A percentile compares a stretch with the other conserved stretches of the same genome.
phyloP scores from a whole-genome alignment of 2,888 invertebrate genomes.

The Andrena praecox region DNA sequence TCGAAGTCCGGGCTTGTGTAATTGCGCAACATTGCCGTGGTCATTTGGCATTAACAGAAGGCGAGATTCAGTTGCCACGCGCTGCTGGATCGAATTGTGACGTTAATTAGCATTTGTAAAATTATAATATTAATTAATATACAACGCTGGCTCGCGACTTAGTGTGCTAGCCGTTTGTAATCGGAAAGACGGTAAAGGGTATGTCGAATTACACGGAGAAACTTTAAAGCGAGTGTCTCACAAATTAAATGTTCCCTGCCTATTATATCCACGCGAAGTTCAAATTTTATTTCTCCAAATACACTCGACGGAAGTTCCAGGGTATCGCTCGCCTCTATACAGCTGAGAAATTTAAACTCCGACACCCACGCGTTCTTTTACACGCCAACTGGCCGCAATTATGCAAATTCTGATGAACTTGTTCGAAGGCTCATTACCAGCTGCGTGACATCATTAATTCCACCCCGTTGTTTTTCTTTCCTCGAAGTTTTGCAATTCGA shows the following conservation, averaged over 20 bases:
- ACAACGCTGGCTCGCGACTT: not conserved
- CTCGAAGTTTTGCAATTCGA: slow-evolving; percentile 34
- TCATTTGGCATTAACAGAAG: not conserved
- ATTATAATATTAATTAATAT: slow-evolving; percentile 3
- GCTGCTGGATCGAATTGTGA: not conserved
- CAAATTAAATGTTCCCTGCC: no score
- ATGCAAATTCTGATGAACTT: slow-evolving; percentile 33
- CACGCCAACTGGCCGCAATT: slow-evolving; percentile 17
- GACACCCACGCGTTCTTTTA: not conserved
- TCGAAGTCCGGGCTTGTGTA: not conserved
- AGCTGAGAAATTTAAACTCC: slow-evolving; percentile 9
- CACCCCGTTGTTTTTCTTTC: slow-evolving; percentile 1
- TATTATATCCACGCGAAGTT: no score
- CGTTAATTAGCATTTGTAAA: not conserved
- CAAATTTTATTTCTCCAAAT: not conserved
- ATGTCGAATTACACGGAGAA: not conserved
- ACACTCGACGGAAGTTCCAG: not conserved
- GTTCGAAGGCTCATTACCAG: slow-evolving; percentile 19
- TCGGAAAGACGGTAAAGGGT: not conserved
- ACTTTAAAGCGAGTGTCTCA: no score
- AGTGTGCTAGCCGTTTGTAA: not conserved
- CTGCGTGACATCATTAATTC: slow-evolving; percentile 22
- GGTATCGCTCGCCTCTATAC: not conserved
- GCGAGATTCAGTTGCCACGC: slow-evolving; percentile 10
- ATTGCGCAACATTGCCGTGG: not conserved